These are phyloP conservation scores for Tetragonula carbonaria DNA, from an alignment of 2,888 invertebrate species.

Conservation along the genomic window DNA sequence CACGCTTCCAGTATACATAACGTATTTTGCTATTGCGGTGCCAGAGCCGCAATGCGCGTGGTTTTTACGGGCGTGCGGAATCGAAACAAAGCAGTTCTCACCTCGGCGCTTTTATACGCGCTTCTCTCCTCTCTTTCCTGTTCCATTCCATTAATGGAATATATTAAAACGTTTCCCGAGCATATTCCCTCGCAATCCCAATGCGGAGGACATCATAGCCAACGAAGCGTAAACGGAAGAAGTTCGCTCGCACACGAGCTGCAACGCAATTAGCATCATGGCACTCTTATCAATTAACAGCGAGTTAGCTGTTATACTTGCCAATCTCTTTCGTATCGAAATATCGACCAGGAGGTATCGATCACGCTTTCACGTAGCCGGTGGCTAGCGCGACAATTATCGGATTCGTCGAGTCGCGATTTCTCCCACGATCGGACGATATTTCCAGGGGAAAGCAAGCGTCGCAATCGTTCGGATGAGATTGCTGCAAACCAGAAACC, in stretches of 20 bases:
- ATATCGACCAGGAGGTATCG: neutral
- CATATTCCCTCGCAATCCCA: constrained; percentile 26
- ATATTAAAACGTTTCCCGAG: constrained; percentile 36
- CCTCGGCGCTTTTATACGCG: no score
- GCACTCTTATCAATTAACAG: constrained; percentile 21
- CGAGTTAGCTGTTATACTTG: neutral
- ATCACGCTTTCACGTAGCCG: neutral
- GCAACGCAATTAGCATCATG: constrained; percentile 11
- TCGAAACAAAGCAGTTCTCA: constrained; percentile 41
- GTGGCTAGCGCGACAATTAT: neutral
- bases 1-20: neutral
- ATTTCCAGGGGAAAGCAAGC: neutral
- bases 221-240: constrained; percentile 11
- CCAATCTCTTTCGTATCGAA: neutral
- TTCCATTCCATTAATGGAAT: constrained; percentile 48
- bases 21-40: neutral
- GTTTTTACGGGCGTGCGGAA: constrained; percentile 29
- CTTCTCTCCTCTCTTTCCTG: neutral
- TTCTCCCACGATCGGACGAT: neutral
- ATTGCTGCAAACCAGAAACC: neutral
- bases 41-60: neutral
- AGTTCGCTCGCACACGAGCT: neutral
- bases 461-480: neutral
- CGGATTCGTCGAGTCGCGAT: neutral
- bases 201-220: neutral